Evolutionary conservation across 2,113 vertebrate species (phyloP), one percentile per base, ranked within the genome.

Genomic region (Aplodontia rufa): DNA sequence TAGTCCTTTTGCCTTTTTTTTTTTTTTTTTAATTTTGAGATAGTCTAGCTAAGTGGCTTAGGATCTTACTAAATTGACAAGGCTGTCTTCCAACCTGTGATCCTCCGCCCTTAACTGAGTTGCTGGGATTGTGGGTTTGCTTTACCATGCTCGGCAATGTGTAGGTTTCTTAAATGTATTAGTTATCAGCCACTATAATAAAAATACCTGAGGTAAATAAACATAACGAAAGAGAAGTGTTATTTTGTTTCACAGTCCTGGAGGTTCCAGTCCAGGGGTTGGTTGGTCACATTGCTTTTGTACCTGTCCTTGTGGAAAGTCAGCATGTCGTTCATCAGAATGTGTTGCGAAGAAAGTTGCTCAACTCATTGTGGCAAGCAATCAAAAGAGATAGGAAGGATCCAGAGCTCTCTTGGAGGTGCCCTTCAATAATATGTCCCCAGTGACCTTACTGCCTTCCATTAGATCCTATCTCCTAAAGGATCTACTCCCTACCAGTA

Each of bases 261-360:
- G n/a, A 40, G 19, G 19, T 10, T 68, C 53, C 35, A 40, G 42
- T 32, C 26, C 22, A 47, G n/a, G 62, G 19, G 24, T 51, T 5
- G 49, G 47, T 28, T 16, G 12, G 42, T 22, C 5, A 17, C 24
- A 16, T 51, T n/a, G 47, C 22, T 53, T 51, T 53, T 51, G 35
- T 22, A 2, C 14, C 26, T 32, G 12, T 13, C 3, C 51, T 17
- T 53, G 16, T 53, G 40, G 6, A 35, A 22, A 58, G 51, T 19
- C 4, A 72, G 84, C 0, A 24, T 3, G 8, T 42, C 28, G 42
- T 16, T 10, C 0, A 16, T 26, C 19, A 19, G 60, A 49, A 42
- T 22, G 14, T 32, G 9, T 14, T 9, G 7, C 6, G 26, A 1
- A 83, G 32, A 1, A 72, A 40, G 19, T 26, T 37, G 11, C 10